phyloP scores from a whole-genome alignment of 2,888 invertebrate genomes.

The Bhutanitis thaidina region DNA sequence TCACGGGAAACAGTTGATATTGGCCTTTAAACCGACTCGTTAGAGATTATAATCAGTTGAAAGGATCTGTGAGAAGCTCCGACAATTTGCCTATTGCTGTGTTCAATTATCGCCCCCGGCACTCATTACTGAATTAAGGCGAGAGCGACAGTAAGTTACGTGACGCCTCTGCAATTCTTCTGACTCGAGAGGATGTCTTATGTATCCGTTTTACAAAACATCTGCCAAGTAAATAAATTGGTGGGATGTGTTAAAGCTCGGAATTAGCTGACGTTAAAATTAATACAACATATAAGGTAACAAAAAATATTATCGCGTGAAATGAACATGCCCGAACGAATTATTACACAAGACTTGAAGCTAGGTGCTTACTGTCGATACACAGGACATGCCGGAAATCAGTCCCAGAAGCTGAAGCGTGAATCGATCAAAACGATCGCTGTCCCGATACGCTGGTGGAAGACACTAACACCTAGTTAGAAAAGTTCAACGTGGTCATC shows the following conservation, averaged over 20 bases:
- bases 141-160: constrained; percentile 66
- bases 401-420: no score
- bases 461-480: no score
- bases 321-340: no score
- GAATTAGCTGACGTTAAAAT: not conserved
- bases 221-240: not conserved
- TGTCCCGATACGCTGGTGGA: no score
- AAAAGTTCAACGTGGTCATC: no score
- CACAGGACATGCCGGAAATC: no score
- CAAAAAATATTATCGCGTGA: no score
- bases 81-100: constrained; percentile 77
- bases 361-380: no score
- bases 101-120: constrained; percentile 77
- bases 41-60: constrained; percentile 39
- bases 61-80: constrained; percentile 38
- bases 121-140: constrained; percentile 76
- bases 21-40: constrained; percentile 33
- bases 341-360: no score
- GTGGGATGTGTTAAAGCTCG: not conserved
- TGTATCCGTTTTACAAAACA: constrained; percentile 50
- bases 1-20: constrained; percentile 30
- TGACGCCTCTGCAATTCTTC: constrained; percentile 60
- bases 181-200: constrained; percentile 50
- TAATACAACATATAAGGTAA: no score
- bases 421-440: no score